These are phyloP conservation scores for Epirrhoe tristata DNA, from an alignment of 2,888 invertebrate genomes.

Conservation along the genomic window DNA sequence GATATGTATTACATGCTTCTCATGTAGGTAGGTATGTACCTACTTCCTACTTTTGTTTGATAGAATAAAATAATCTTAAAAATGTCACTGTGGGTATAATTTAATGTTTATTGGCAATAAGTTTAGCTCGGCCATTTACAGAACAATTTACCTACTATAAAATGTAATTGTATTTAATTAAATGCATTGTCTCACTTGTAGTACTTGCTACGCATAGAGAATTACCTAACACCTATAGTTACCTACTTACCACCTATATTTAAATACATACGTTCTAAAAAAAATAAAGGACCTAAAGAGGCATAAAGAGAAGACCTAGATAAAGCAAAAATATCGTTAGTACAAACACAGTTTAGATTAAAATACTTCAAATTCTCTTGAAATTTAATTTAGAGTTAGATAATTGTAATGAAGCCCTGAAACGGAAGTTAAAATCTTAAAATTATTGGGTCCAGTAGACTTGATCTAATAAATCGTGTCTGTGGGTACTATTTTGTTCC, in stretches of 20 bases:
- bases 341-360: too few species aligned
- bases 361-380: too few species aligned
- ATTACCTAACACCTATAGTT: background rate
- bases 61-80: constrained; percentile 12
- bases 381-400: too few species aligned
- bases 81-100: background rate
- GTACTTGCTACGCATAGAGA: background rate
- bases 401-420: too few species aligned
- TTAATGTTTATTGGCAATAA: constrained; percentile 15
- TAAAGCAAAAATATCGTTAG: too few species aligned
- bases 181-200: constrained; percentile 15
- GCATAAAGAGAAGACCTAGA: too few species aligned
- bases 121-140: constrained; percentile 18
- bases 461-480: too few species aligned
- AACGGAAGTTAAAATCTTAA: too few species aligned
- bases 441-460: too few species aligned
- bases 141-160: constrained; percentile 11
- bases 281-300: too few species aligned
- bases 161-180: constrained; percentile 2
- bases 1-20: background rate
- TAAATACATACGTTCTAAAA: background rate
- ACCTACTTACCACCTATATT: too few species aligned
- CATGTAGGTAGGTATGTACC: background rate
- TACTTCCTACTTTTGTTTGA: constrained; percentile 11
- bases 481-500: too few species aligned